Evolutionary conservation across 2,888 invertebrate species (phyloP).

Genomic region (Agriopis leucophaearia): DNA sequence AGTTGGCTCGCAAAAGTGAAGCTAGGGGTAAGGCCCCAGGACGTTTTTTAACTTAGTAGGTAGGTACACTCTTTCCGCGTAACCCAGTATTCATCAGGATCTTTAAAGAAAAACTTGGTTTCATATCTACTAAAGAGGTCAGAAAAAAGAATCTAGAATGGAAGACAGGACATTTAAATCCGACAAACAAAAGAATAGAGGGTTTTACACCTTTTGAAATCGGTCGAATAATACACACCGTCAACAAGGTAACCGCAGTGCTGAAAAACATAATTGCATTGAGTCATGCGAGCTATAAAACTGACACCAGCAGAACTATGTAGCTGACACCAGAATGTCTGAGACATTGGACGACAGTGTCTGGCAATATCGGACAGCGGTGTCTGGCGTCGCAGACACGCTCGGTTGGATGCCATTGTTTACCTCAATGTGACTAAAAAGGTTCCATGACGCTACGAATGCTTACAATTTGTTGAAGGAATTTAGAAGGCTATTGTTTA

Average conservation of each 20-base stretch:
- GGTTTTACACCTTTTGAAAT: neutral
- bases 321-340: conserved; percentile 5
- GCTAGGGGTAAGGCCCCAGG: too few species aligned
- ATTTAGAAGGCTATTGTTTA: conserved; percentile 10
- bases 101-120: too few species aligned
- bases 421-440: neutral
- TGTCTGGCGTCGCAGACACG: conserved; percentile 9
- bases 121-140: too few species aligned
- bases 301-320: conserved; percentile 2
- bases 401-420: neutral
- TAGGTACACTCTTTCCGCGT: too few species aligned
- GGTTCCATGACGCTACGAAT: conserved; percentile 15
- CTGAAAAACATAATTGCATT: conserved; percentile 1
- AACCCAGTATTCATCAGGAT: too few species aligned
- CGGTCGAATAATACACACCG: neutral
- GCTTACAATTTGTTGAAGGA: conserved; percentile 10
- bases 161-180: neutral
- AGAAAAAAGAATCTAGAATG: too few species aligned
- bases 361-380: neutral
- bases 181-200: neutral
- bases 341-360: neutral
- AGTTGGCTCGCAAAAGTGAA: too few species aligned
- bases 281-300: conserved; percentile 6
- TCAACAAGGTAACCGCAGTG: conserved; percentile 7
- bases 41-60: too few species aligned